Conservation (phyloP, 2,797 vertebrate genomes). For the Melanotaenia trifasciata region DNA sequence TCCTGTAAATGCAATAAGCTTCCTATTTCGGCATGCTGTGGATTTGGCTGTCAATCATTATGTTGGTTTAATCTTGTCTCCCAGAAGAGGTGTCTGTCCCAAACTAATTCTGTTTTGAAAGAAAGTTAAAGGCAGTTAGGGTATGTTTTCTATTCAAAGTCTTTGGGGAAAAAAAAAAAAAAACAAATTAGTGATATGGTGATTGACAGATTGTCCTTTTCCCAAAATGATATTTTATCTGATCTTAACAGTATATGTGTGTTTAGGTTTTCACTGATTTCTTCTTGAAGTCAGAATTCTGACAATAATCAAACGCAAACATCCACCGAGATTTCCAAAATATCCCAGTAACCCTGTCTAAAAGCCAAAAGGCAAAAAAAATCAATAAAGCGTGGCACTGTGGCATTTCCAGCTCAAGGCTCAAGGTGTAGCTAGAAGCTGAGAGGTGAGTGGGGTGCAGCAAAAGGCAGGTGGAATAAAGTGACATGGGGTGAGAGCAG, state of each 20-base stretch:
- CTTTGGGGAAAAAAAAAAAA: background rate
- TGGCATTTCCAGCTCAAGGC: conserved; percentile 56
- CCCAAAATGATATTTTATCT: background rate
- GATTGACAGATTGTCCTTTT: background rate
- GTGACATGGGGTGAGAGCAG: conserved; percentile 66
- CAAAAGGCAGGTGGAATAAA: conserved; percentile 69
- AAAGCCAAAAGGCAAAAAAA: conserved; percentile 30
- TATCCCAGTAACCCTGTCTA: conserved; percentile 6
- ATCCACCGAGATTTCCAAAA: background rate
- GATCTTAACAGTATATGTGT: background rate
- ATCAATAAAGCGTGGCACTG: conserved; percentile 40
- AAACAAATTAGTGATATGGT: background rate
- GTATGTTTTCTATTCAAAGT: background rate
- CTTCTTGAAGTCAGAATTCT: background rate
- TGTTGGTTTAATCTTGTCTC: background rate
- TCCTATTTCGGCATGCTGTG: background rate
- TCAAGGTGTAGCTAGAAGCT: conserved; percentile 38
- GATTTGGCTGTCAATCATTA: background rate
- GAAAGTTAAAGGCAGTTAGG: background rate
- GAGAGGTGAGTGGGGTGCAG: conserved; percentile 61
- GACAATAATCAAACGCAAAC: conserved; percentile 6
- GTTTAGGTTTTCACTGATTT: background rate
- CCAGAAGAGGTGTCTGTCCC: background rate
- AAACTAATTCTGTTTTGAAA: background rate
- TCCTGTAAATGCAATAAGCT: background rate